Conservation (phyloP, 2,888 invertebrate genomes). For the Augochlorella aurata region DNA sequence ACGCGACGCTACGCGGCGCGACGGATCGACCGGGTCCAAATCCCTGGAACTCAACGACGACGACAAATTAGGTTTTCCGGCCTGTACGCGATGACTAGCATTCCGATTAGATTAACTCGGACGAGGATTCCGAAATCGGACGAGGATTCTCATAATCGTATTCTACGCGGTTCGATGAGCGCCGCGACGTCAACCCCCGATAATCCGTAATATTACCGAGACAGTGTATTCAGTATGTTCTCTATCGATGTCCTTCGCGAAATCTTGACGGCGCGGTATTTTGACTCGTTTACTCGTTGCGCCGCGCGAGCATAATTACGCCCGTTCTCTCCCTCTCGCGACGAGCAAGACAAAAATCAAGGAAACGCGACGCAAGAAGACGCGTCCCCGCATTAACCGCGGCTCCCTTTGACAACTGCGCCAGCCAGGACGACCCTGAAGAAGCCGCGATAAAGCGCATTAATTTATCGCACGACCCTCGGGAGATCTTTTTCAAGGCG, state of each 20-base stretch:
- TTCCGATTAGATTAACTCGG: constrained; percentile 55
- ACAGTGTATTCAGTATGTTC: constrained; percentile 29
- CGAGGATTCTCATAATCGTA: constrained; percentile 43
- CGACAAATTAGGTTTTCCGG: constrained; percentile 35
- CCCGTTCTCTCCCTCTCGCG: background rate
- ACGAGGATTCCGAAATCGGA: constrained; percentile 30
- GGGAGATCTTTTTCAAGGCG: constrained; percentile 68
- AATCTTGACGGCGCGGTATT: no score
- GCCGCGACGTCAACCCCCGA: constrained; percentile 35
- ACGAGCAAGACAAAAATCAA: background rate
- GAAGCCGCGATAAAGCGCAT: constrained; percentile 77
- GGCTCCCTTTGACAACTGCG: constrained; percentile 73
- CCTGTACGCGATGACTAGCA: constrained; percentile 27
- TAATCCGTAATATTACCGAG: constrained; percentile 63
- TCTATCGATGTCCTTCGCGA: background rate
- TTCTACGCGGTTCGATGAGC: constrained; percentile 32
- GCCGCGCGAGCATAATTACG: background rate
- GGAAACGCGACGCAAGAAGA: constrained; percentile 57
- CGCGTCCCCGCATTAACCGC: constrained; percentile 63
- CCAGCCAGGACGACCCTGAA: constrained; percentile 66
- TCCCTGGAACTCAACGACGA: constrained; percentile 23
- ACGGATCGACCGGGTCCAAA: constrained; percentile 20
- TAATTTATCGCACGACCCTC: constrained; percentile 74
- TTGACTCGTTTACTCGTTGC: background rate
- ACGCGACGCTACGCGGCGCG: constrained; percentile 9